Base-by-base conservation (phyloP, 2,113 vertebrate species). In the Accipiter virgatus region DNA sequence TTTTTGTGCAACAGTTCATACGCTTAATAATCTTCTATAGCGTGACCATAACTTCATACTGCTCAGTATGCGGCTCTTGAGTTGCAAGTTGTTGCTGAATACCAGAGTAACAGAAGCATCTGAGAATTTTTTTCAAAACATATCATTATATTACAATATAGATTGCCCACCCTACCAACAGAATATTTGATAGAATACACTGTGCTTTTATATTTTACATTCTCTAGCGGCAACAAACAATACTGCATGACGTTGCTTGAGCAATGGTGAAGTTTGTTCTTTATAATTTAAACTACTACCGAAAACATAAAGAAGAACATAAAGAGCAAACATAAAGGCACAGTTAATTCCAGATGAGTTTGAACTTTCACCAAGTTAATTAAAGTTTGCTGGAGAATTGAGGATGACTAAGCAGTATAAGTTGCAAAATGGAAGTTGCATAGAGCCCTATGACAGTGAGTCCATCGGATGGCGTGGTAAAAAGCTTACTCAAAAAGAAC, bases 131-230 rank as follows among this genome's bases (percentile, higher is more conserved):
- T 97, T 97, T 88, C 86, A 81, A 93, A 97, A 94, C 93, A 63
- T 95, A 92, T 96, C 48, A 87, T 96, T 85, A 81, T 47, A 92
- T 92, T 59, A 97, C 74, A 48, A 78, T 71, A 78, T 9, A 52
- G 65, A 92, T 96, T 95, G 58, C 90, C 91, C 96, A 43, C 62
- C 66, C 67, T 96, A 77, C 88, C 90, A 95, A 89, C 84, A 95
- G 86, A 89, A 94, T 96, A 95, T 91, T 95, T 91, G 43, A 89
- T 75, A 97, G 97, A 98, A 97, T 98, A 97, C 91, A 92, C 73
- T 98, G 98, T 98, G 98, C 97, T 98, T 98, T 98, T 98, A 98
- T 98, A 98, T 98, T 98, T 98, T 97, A 74, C 86, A 93, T 93
- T 97, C 86, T 98, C 95, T 89, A 97, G 97, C 96, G 96, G 96